Base-by-base conservation (phyloP, 2,888 invertebrate genomes). In the Seira sanloemensis region DNA sequence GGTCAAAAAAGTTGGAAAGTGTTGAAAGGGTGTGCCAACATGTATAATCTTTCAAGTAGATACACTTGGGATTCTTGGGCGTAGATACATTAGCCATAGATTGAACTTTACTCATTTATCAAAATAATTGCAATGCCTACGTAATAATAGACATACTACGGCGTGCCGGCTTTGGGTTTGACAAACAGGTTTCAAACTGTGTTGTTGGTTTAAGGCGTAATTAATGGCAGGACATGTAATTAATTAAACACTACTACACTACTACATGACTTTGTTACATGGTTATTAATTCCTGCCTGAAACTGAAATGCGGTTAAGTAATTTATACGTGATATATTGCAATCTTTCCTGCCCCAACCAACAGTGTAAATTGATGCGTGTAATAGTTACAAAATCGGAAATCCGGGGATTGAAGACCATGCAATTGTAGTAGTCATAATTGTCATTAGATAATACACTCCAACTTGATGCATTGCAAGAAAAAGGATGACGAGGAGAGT, bases 401-500 rank as follows among this genome's bases (percentile, higher is more conserved):
- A 58, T 58, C 58, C 58, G 58, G 12, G n/a, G 58, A 4, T n/a
- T n/a, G n/a, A n/a, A n/a, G n/a, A n/a, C n/a, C n/a, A n/a, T n/a
- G n/a, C n/a, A 58, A n/a, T 58, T 18, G 58, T 18, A n/a, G n/a
- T n/a, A 58, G 58, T 4, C 7, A 18, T 58, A 18, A 58, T 58
- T 58, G 58, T 58, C 58, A 4, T n/a, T 58, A 58, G 58, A 58
- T 9, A 58, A 58, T 58, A 58, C 18, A 58, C 58, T 58, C 58
- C 80, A 74, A 58, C 18, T 58, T 16, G 65, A 81, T 76, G 71
- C 50, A 24, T 81, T 19, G 58, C 67, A 66, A 50, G 76, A 69
- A 21, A 65, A 76, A 82, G 82, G 77, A 82, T 82, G 82, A 82
- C 58, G 4, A 58, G 50, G 77, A 76, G 73, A 18, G 27, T 67